phyloP scores from a whole-genome alignment of 2,888 invertebrate genomes.

The Coenonympha arcania region DNA sequence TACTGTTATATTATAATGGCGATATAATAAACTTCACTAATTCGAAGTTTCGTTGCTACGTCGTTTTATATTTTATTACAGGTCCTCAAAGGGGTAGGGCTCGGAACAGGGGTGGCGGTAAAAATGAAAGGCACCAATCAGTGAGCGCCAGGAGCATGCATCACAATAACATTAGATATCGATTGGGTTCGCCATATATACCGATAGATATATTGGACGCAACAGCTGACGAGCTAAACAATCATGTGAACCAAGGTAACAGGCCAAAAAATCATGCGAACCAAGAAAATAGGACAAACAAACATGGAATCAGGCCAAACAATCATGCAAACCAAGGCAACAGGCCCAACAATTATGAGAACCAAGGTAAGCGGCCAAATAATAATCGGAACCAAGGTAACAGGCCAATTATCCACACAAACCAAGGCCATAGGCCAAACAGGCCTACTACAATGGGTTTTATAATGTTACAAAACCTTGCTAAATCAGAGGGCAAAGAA shows the following conservation, averaged over 20 bases:
- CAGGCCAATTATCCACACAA: not conserved
- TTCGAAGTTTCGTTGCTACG: not conserved
- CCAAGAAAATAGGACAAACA: not conserved
- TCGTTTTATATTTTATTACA: too few species aligned
- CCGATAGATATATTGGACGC: too few species aligned
- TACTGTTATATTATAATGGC: too few species aligned
- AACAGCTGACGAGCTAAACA: too few species aligned
- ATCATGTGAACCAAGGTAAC: not conserved
- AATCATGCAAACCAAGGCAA: not conserved
- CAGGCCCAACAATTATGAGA: not conserved
- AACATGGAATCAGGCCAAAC: too few species aligned
- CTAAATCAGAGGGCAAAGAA: conserved; percentile 43
- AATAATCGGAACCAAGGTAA: not conserved
- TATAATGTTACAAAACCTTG: conserved; percentile 45
- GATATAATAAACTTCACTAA: too few species aligned
- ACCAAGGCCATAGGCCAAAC: not conserved
- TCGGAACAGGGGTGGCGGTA: not conserved
- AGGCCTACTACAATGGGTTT: conserved; percentile 33
- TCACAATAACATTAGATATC: not conserved
- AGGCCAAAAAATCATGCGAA: not conserved
- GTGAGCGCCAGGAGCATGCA: not conserved
- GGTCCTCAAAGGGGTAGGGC: not conserved
- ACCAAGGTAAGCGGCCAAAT: not conserved
- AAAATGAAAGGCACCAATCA: not conserved
- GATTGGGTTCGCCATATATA: too few species aligned